Conservation (phyloP, 2,113 vertebrate genomes). For the Zosterops pallidus region DNA sequence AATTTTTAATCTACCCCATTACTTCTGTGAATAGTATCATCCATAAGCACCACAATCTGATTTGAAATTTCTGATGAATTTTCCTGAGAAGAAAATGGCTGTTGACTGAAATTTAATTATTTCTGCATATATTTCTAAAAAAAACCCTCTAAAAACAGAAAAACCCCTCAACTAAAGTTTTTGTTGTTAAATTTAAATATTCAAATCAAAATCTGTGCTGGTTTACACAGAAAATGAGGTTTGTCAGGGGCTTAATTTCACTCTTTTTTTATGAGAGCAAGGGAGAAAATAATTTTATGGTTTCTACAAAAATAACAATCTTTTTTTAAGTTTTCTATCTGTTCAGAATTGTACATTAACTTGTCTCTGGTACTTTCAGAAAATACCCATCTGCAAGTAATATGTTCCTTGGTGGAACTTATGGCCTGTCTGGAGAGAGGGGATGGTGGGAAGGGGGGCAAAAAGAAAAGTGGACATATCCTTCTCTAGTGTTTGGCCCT, state of each 20-base stretch:
- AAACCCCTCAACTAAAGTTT: background rate
- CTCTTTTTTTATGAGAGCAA: background rate
- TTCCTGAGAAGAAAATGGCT: slow-evolving; percentile 28
- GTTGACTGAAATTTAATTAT: background rate
- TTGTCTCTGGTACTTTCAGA: background rate
- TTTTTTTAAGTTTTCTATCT: background rate
- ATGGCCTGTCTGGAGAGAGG: background rate
- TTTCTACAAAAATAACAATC: background rate
- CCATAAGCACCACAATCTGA: background rate
- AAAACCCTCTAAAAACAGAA: background rate
- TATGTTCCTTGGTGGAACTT: background rate
- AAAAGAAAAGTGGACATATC: rapidly evolving
- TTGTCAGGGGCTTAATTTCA: background rate
- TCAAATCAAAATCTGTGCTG: background rate
- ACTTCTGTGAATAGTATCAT: background rate
- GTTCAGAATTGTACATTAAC: background rate
- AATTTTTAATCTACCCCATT: background rate
- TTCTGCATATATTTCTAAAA: background rate
- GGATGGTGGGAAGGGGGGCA: rapidly evolving
- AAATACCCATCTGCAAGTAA: background rate
- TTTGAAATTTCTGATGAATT: background rate
- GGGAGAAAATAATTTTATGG: background rate
- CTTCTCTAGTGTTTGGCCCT: background rate
- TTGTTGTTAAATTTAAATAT: background rate
- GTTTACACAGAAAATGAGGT: background rate